Evolutionary conservation across 2,888 invertebrate genomes (phyloP), one percentile per base, ranked within the genome.

Genomic region (Mesoligia furuncula): DNA sequence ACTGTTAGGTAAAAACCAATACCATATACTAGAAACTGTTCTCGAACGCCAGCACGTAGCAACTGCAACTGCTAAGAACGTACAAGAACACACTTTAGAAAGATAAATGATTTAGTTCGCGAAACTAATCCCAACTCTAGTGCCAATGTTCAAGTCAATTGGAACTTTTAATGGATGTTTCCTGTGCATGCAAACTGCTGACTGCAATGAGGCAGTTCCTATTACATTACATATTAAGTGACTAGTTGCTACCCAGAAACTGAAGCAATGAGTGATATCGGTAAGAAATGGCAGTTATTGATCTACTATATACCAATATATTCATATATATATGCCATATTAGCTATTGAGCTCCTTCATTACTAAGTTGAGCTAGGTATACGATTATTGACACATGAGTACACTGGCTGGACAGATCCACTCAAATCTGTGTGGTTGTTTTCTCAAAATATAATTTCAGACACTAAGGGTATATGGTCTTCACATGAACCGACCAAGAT

Each of bases 71-170:
- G 67, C 70, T 79, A 77, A 88, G 83, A 83, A 80, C 89, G 81
- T 82, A 78, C 85, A 80, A 81, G 79, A 82, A 77, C 73, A 80
- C 81, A 85, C 85, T 86, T 91, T 89, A 91, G 88, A 92, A 93
- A 94, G 95, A 95, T 95, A 94, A 95, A 95, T 94, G 94, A 94
- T 94, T 93, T 92, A 92, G 91, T 92, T 91, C 90, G 87, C 87
- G 85, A 90, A 95, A 93, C 93, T 93, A 93, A 94, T 93, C 91
- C 90, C 85, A 94, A 95, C 92, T 94, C 92, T 80, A 88, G 87
- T 88, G 90, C 88, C 87, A 90, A 90, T 90, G 89, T 91, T 90
- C 89, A 89, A 93, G 93, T 91, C 93, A 91, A 92, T 93, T 90
- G 92, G 89, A 95, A 95, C 92, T 95, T 94, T 93, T 93, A 94